Evolutionary conservation across 2,888 invertebrate species (phyloP).

Genomic region (Periphyllus acericola): DNA sequence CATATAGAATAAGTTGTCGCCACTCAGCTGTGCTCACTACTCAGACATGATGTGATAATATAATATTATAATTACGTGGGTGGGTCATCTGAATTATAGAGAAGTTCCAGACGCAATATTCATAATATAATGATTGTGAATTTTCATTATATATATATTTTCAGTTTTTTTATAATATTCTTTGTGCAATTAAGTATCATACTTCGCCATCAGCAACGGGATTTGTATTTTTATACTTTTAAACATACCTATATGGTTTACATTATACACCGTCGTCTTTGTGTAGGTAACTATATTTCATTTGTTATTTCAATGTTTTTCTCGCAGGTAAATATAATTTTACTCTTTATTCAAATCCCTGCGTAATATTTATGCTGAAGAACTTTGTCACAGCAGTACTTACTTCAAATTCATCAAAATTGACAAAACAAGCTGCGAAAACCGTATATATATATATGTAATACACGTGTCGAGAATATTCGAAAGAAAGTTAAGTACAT

Average conservation of each 20-base stretch:
- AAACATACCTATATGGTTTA: background rate
- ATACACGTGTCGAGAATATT: background rate
- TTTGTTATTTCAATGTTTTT: conserved; percentile 28
- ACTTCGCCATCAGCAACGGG: background rate
- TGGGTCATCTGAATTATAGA: too few relatives aligned
- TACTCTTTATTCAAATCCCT: background rate
- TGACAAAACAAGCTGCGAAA: background rate
- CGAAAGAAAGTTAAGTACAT: background rate
- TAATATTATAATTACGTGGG: too few relatives aligned
- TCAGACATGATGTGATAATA: too few relatives aligned
- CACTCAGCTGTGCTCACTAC: too few relatives aligned
- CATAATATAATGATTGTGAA: background rate
- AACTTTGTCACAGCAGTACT: background rate
- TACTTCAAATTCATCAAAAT: conserved; percentile 7
- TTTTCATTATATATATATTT: conserved; percentile 10
- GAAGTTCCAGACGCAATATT: too few relatives aligned
- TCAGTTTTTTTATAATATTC: background rate
- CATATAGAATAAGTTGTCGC: too few relatives aligned
- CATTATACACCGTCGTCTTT: too few relatives aligned
- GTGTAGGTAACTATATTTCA: background rate
- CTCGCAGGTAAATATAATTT: background rate
- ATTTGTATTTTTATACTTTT: background rate
- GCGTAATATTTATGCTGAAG: conserved; percentile 17
- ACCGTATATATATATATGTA: background rate
- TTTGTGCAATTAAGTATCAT: background rate